A percentile compares a stretch with the other conserved stretches of the same genome.
Evolutionary conservation across 2,797 vertebrate species (phyloP).

Genomic region (Malurus leucopterus): DNA sequence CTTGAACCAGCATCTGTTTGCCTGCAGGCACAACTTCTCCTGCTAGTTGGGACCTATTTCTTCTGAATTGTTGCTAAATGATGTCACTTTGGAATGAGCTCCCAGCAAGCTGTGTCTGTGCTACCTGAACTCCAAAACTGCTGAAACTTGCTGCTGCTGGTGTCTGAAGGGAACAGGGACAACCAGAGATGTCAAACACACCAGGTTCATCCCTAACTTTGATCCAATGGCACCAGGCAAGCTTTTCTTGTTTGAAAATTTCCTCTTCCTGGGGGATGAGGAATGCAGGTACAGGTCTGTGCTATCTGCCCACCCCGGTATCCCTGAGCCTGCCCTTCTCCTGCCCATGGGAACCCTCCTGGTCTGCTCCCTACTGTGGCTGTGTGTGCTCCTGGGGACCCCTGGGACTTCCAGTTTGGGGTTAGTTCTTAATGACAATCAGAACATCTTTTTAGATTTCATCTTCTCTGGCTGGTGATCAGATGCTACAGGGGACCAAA

Average conservation of each 20-base stretch:
- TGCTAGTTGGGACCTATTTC: slow-evolving; percentile 54
- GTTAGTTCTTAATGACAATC: neutral
- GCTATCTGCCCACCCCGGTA: rapidly evolving
- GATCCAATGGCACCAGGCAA: neutral
- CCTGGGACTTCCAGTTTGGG: neutral
- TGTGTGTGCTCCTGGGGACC: neutral
- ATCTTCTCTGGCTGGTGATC: neutral
- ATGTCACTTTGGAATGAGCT: slow-evolving; percentile 41
- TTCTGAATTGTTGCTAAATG: slow-evolving; percentile 39
- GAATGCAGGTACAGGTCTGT: neutral
- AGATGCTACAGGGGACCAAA: neutral
- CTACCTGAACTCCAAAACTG: neutral
- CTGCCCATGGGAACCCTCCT: neutral
- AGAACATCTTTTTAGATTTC: neutral
- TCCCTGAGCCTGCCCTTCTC: neutral
- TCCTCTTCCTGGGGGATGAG: neutral
- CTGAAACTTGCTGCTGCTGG: neutral
- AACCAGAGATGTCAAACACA: rapidly evolving
- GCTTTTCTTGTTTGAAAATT: neutral
- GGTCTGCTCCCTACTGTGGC: neutral
- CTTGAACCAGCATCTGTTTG: slow-evolving; percentile 50
- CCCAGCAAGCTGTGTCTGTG: neutral
- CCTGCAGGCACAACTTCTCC: slow-evolving; percentile 39
- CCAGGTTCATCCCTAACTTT: neutral
- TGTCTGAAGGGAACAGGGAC: rapidly evolving